Evolutionary conservation across 1,140 invertebrate genomes (phyloP), one percentile per base, ranked within the genome.

Genomic region (Pantala flavescens): DNA sequence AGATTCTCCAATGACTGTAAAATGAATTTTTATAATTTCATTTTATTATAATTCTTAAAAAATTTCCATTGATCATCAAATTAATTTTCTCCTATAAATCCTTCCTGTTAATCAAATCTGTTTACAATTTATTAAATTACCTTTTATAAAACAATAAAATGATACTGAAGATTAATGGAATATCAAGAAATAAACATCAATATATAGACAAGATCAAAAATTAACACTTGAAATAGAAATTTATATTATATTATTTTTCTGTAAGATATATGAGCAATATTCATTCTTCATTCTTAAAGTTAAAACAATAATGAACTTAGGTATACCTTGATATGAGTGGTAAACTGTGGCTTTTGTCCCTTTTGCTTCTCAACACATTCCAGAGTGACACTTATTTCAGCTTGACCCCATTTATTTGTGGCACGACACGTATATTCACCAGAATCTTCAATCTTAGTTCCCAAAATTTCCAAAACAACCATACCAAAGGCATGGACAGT

Each of bases 401-500:
- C 93, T 76, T 87, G 84, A 70, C 93, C 94, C 88, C 93, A 95
- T 81, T 90, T 92, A 79, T 97, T 97, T 5, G 91, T 94, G 10
- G 93, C 94, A 75, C 88, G 85, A 81, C 94, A 97, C 0, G 91
- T 93, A 80, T 95, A 97, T 43, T 86, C 88, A 70, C 95, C 95
- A 36, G 91, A 91, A 82, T 97, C 95, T 80, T 92, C 88, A 75
- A 93, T 92, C 81, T 94, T 93, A 7, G 92, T 93, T 63, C 95
- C 95, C 3, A 96, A 84, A 78, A 98, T 93, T 85, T 97, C 95
- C 7, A 97, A 85, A 43, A 96, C 93, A n/a, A 97, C 94, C 88
- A 96, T 95, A 73, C 95, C 95, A 81, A 98, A 97, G 0, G 95
- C 95, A 80, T 97, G 93, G 24, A 96, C 94, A 42, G 94, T 97